Percentiles rank a stretch among this genome's conserved stretches.
phyloP scores from a whole-genome alignment of 2,797 vertebrate genomes.

The Jordanella pulchra region DNA sequence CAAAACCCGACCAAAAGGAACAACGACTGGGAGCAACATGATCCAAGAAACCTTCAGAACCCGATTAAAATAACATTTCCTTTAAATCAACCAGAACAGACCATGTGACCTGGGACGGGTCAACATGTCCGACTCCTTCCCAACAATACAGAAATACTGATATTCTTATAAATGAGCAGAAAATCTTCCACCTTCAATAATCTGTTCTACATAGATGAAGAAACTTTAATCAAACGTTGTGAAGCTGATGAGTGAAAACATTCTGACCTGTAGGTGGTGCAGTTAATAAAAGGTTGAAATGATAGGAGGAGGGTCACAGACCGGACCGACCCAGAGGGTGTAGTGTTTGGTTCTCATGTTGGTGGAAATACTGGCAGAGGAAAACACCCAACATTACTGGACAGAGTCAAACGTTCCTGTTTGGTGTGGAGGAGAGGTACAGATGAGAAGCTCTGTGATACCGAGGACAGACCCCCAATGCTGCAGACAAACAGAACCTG shows the following conservation, averaged over 20 bases:
- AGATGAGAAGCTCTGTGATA: too few species aligned
- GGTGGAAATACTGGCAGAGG: conserved; percentile 5
- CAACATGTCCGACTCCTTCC: not conserved
- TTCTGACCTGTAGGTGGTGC: too few species aligned
- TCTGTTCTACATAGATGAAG: not conserved
- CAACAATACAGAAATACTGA: not conserved
- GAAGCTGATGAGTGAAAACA: not conserved
- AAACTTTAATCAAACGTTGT: not conserved
- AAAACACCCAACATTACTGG: not conserved
- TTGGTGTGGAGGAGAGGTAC: not conserved
- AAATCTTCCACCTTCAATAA: not conserved
- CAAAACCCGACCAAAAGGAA: conserved; percentile 29
- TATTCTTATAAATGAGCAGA: not conserved
- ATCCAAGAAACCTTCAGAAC: conserved; percentile 15
- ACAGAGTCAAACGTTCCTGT: not conserved
- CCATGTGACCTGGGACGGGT: too few species aligned
- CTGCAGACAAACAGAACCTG: conserved; percentile 9
- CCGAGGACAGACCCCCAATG: not conserved
- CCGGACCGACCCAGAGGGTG: not conserved
- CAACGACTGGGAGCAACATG: conserved; percentile 13
- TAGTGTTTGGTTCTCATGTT: not conserved
- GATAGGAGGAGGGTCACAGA: conserved; percentile 5
- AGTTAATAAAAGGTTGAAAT: conserved; percentile 20
- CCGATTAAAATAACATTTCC: not conserved
- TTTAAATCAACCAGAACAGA: too few species aligned